A percentile compares a stretch with the other conserved stretches of the same genome.
Conservation (phyloP, 2,797 vertebrate species). For the Sphenopsis melanotis region DNA sequence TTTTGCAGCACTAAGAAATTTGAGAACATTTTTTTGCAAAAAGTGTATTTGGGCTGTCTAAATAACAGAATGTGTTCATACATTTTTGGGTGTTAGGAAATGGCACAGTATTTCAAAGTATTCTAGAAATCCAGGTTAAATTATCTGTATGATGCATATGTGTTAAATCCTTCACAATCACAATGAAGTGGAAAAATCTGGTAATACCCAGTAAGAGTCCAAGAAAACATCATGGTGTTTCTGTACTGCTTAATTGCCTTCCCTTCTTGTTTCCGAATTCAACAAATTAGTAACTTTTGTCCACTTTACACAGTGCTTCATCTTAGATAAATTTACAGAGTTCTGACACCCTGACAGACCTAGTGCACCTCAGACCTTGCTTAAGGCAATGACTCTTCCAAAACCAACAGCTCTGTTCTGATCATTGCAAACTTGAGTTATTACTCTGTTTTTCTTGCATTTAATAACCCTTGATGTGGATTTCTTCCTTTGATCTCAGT, state of each 20-base stretch:
- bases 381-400: neutral
- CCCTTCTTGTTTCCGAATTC: neutral
- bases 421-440: neutral
- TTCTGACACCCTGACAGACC: neutral
- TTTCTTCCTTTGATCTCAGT: neutral
- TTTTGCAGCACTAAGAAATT: neutral
- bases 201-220: neutral
- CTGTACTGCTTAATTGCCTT: neutral
- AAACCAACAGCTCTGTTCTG: neutral
- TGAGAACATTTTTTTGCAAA: neutral
- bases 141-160: neutral
- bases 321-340: neutral
- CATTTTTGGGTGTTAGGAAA: neutral
- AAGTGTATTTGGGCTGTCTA: neutral
- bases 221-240: neutral
- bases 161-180: neutral
- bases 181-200: neutral
- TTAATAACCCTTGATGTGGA: neutral
- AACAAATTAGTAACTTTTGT: neutral
- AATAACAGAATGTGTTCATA: neutral
- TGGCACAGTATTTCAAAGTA: neutral
- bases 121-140: neutral
- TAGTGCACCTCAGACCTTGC: neutral
- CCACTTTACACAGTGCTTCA: neutral
- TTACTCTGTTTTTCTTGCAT: neutral